Evolutionary conservation across 2,888 invertebrate species (phyloP).

Genomic region (Agrotis exclamationis): DNA sequence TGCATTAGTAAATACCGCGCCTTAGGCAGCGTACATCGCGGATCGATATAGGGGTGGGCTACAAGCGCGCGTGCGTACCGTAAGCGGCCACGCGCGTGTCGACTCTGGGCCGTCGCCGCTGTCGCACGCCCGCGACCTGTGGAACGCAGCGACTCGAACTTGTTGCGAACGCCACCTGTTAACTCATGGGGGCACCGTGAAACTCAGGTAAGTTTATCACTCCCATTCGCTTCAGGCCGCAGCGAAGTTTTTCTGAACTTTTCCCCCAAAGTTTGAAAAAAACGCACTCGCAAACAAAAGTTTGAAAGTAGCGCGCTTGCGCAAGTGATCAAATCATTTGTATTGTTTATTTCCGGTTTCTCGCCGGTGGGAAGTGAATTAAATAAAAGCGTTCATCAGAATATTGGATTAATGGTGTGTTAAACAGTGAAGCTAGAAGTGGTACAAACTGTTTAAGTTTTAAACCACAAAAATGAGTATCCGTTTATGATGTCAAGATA

Average conservation of each 20-base stretch:
- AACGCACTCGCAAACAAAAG: slow-evolving; percentile 30
- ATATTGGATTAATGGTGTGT: neutral
- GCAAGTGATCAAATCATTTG: slow-evolving; percentile 7
- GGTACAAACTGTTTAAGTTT: neutral
- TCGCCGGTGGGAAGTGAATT: neutral
- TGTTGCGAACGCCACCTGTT: slow-evolving; percentile 89
- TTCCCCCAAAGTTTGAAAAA: slow-evolving; percentile 34
- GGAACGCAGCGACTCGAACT: slow-evolving; percentile 78
- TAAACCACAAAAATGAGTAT: neutral
- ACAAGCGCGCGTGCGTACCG: slow-evolving; percentile 79
- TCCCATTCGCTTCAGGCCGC: slow-evolving; percentile 25
- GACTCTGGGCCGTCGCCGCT: slow-evolving; percentile 78
- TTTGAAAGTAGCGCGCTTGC: slow-evolving; percentile 48
- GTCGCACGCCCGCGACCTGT: slow-evolving; percentile 82
- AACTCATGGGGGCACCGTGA: slow-evolving; percentile 86
- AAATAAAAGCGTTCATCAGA: neutral
- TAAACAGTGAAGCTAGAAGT: neutral
- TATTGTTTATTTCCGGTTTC: slow-evolving; percentile 29
- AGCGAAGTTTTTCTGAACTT: slow-evolving; percentile 30
- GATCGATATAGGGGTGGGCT: slow-evolving; percentile 85
- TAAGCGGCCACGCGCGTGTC: slow-evolving; percentile 76
- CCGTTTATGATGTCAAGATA: neutral
- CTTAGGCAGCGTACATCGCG: slow-evolving; percentile 82
- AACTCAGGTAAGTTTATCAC: slow-evolving; percentile 79
- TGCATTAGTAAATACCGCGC: slow-evolving; percentile 87